Base-by-base conservation (phyloP, 2,797 vertebrate genomes). In the Chanos chanos region DNA sequence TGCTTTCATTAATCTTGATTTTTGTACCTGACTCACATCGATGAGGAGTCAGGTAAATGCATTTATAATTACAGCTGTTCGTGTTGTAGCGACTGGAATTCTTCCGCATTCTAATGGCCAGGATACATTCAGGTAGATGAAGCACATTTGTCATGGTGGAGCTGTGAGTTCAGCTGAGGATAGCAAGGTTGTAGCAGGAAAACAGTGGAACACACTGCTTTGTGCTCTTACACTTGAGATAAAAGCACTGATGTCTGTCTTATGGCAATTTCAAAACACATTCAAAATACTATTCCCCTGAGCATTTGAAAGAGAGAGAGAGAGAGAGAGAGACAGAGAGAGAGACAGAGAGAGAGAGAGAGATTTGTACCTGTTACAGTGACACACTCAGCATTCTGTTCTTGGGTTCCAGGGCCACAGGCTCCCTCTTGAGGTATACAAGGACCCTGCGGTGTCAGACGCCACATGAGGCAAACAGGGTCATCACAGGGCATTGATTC, bases 401-500 rank as follows among this genome's bases (percentile, higher is more conserved):
- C 44, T 8, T 76, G 86, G 43, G 71, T 84, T 7, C 92, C 92
- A 6, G 31, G 73, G 27, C 92, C 92, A 72, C 92, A 94, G 4
- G 60, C 81, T 12, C 88, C 88, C 13, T 77, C 81, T 31, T 80
- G 66, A 9, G 88, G 60, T 9, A 87, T 72, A n/a, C 92, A 94
- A 0, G 66, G 1, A 4, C 86, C 83, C 70, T 86, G 81, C 0
- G 75, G 71, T 25, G 81, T 80, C 12, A 83, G 3, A 0, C 62
- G 59, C 92, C 91, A 93, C 50, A 57, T 64, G 0, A 89, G 88
- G n/a, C 90, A 93, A 27, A 64, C 2, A 0, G 88, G 86, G n/a
- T 92, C 86, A 5, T 92, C 90, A 21, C 92, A 94, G 0, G 86
- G 89, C 61, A 91, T 57, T 10, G 84, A 82, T 64, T 94, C 91